Conservation (phyloP, 2,888 invertebrate genomes). For the Aplocera efformata region DNA sequence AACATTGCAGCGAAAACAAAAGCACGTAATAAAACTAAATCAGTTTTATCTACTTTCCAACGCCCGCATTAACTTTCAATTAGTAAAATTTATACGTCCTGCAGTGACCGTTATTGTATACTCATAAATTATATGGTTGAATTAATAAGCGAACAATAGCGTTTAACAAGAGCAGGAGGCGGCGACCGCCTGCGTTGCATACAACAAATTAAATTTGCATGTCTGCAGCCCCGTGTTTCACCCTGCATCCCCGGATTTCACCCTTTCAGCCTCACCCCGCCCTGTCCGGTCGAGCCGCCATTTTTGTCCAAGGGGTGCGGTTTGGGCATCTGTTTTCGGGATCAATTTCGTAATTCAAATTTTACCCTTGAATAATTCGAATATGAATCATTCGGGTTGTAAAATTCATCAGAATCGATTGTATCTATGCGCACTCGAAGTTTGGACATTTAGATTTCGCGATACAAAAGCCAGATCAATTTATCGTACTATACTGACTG, state of each 20-base stretch:
- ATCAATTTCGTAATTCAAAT: conserved; percentile 40
- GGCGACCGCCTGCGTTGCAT: conserved; percentile 59
- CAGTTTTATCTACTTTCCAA: conserved; percentile 17
- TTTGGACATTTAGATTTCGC: too few relatives aligned
- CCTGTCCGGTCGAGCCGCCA: conserved; percentile 49
- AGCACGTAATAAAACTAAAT: conserved; percentile 7
- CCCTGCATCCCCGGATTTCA: conserved; percentile 14
- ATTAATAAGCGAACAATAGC: conserved; percentile 73
- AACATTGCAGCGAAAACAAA: conserved; percentile 5
- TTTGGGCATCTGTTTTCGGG: conserved; percentile 42
- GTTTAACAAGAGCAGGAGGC: conserved; percentile 62
- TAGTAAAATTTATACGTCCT: conserved; percentile 68
- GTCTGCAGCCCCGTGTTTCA: conserved; percentile 57
- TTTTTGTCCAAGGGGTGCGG: conserved; percentile 48
- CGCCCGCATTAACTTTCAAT: conserved; percentile 75
- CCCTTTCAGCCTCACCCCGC: conserved; percentile 43
- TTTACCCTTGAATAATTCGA: conserved; percentile 24
- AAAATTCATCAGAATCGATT: conserved; percentile 2
- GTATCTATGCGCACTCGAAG: too few relatives aligned
- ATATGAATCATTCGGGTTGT: conserved; percentile 10
- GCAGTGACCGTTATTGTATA: conserved; percentile 40
- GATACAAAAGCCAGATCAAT: too few relatives aligned
- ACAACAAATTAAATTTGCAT: conserved; percentile 74
- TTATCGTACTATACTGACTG: too few relatives aligned
- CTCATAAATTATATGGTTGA: conserved; percentile 70